phyloP scores from a whole-genome alignment of 2,113 vertebrate species.

The human (Homo sapiens) region DNA sequence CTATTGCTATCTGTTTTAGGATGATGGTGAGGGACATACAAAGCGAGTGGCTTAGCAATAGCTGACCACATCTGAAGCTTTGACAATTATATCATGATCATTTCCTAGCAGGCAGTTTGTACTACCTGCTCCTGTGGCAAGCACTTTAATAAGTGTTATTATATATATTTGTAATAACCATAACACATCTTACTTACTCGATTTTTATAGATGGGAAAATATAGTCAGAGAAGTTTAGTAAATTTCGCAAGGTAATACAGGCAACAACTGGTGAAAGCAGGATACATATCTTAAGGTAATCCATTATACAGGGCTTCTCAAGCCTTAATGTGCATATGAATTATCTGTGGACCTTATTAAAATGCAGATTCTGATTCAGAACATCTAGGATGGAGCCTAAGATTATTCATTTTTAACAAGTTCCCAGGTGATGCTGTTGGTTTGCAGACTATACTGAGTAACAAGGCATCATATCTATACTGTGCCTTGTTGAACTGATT shows the following conservation, averaged over 20 bases:
- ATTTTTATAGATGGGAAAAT: neutral
- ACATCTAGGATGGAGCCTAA: neutral
- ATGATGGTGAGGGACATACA: neutral
- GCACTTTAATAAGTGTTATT: neutral
- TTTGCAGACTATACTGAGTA: neutral
- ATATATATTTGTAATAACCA: neutral
- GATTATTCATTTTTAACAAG: neutral
- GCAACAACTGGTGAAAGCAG: neutral
- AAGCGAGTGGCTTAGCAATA: neutral
- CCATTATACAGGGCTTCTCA: neutral
- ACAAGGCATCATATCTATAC: neutral
- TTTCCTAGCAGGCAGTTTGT: neutral
- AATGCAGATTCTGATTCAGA: conserved; percentile 10
- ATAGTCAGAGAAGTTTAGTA: neutral
- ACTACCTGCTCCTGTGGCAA: neutral
- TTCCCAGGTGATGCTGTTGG: neutral
- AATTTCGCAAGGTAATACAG: neutral
- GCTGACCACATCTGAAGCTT: neutral
- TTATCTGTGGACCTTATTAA: neutral
- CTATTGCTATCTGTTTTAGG: neutral
- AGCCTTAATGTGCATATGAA: neutral
- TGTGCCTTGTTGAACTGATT: neutral
- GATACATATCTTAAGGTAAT: neutral
- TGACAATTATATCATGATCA: conserved; percentile 17
- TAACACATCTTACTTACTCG: neutral